A percentile compares a stretch with the other conserved stretches of the same genome.
These are phyloP conservation scores for Halichoeres trimaculatus DNA, from an alignment of 2,113 vertebrate species.

Conservation along the genomic window DNA sequence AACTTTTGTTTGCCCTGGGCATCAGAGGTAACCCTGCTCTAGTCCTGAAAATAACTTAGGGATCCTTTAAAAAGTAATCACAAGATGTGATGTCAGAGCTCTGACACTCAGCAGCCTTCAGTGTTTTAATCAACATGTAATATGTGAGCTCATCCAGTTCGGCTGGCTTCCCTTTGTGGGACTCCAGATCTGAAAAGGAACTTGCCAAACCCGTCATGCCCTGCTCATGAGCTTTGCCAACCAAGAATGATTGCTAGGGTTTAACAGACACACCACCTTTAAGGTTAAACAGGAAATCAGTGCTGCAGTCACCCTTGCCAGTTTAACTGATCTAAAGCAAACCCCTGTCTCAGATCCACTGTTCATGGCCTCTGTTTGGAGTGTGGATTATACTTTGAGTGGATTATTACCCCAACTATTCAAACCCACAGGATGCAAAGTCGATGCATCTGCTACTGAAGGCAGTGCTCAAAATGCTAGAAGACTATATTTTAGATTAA, in stretches of 20 bases:
- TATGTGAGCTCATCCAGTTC: constrained; percentile 10
- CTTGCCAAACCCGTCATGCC: constrained; percentile 59
- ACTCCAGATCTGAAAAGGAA: constrained; percentile 33
- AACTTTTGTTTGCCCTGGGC: too few relatives aligned
- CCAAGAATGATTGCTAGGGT: constrained; percentile 65
- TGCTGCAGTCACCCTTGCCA: constrained; percentile 55
- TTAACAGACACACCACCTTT: constrained; percentile 62
- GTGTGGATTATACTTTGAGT: constrained; percentile 45
- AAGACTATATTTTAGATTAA: constrained; percentile 62
- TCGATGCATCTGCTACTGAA: constrained; percentile 35
- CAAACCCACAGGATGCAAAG: constrained; percentile 46
- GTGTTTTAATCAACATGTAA: constrained; percentile 7
- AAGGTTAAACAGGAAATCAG: constrained; percentile 50
- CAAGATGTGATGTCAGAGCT: constrained; percentile 38
- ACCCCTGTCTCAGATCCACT: constrained; percentile 40
- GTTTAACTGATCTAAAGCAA: constrained; percentile 63
- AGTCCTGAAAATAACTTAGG: constrained; percentile 55
- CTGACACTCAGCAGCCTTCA: constrained; percentile 47
- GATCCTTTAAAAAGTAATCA: constrained; percentile 73
- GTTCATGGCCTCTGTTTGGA: constrained; percentile 43
- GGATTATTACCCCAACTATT: constrained; percentile 46
- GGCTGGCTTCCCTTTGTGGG: constrained; percentile 41
- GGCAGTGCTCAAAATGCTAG: constrained; percentile 42
- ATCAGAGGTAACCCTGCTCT: constrained; percentile 68
- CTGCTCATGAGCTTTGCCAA: constrained; percentile 53